These are phyloP conservation scores for Aplochiton taeniatus DNA, from an alignment of 2,797 vertebrate species.

Conservation along the genomic window DNA sequence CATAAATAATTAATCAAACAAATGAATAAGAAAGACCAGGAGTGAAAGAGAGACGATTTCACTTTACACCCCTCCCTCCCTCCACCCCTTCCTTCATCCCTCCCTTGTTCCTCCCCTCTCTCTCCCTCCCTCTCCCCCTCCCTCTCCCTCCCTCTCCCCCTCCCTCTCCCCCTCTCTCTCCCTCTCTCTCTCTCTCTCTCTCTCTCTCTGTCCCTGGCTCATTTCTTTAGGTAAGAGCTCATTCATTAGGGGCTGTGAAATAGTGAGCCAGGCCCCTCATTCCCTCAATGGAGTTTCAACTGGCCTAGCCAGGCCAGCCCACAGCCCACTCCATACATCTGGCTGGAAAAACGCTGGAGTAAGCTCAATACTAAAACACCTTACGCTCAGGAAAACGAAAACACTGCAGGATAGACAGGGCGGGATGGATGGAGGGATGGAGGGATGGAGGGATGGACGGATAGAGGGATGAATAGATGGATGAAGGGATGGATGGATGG, in stretches of 20 bases:
- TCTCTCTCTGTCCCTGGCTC: no score
- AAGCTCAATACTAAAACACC: conserved; percentile 50
- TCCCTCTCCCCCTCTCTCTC: neutral
- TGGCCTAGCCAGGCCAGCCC: conserved; percentile 35
- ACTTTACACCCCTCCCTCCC: neutral
- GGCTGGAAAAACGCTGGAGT: conserved; percentile 43
- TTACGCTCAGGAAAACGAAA: conserved; percentile 9
- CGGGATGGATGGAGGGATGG: neutral
- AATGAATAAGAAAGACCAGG: neutral
- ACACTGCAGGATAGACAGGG: neutral
- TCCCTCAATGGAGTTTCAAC: conserved; percentile 70
- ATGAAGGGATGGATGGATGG: no score
- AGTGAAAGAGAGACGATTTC: neutral
- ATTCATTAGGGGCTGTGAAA: conserved; percentile 65
- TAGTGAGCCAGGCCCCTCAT: conserved; percentile 50
- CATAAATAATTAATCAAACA: no score
- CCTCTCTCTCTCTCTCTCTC: conserved; percentile 17
- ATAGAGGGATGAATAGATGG: no score
- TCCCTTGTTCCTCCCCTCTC: neutral
- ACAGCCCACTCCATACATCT: no score
- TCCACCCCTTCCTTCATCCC: no score
- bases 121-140: neutral
- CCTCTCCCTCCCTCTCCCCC: neutral
- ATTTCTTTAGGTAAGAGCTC: conserved; percentile 69
- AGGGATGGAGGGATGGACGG: neutral